Percentiles rank a stretch among this genome's conserved stretches.
These are phyloP conservation scores for Tetragnatha montana DNA, from an alignment of 2,888 invertebrate genomes.

Conservation along the genomic window DNA sequence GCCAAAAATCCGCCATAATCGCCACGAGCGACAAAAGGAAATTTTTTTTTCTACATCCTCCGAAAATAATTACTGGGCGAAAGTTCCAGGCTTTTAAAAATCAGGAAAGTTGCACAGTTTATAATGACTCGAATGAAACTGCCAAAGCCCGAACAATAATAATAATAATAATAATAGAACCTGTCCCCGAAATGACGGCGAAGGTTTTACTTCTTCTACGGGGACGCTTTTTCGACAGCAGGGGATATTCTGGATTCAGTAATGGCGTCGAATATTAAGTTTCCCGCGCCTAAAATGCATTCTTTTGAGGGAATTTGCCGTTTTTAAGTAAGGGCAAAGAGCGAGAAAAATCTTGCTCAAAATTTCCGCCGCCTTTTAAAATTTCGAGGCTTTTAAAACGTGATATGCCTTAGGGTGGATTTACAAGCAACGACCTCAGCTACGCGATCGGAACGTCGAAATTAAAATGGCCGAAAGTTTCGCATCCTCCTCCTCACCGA, in stretches of 20 bases:
- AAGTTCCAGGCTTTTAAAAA: conserved; percentile 60
- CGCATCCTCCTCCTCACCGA: no score
- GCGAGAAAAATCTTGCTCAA: conserved; percentile 27
- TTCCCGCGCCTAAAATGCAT: conserved; percentile 44
- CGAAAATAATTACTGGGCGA: conserved; percentile 56
- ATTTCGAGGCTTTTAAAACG: conserved; percentile 26
- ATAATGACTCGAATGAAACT: conserved; percentile 62
- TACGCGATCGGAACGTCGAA: no score
- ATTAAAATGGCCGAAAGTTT: no score
- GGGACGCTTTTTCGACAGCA: conserved; percentile 42
- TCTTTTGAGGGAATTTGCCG: conserved; percentile 9
- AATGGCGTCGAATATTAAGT: conserved; percentile 66
- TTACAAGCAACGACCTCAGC: no score
- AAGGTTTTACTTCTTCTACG: conserved; percentile 19
- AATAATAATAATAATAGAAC: conserved; percentile 24
- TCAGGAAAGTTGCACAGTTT: conserved; percentile 55
- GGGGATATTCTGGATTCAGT: conserved; percentile 24
- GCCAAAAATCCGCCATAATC: conserved; percentile 22
- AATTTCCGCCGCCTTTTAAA: conserved; percentile 24
- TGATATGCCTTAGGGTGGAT: neutral
- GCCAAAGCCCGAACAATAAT: conserved; percentile 22
- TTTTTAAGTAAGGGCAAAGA: conserved; percentile 17
- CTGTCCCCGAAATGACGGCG: conserved; percentile 43
- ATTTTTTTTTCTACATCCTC: conserved; percentile 9
- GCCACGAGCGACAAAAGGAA: conserved; percentile 41